These are phyloP conservation scores for Acanthurus tractus DNA, from an alignment of 2,797 vertebrate genomes.

Conservation along the genomic window DNA sequence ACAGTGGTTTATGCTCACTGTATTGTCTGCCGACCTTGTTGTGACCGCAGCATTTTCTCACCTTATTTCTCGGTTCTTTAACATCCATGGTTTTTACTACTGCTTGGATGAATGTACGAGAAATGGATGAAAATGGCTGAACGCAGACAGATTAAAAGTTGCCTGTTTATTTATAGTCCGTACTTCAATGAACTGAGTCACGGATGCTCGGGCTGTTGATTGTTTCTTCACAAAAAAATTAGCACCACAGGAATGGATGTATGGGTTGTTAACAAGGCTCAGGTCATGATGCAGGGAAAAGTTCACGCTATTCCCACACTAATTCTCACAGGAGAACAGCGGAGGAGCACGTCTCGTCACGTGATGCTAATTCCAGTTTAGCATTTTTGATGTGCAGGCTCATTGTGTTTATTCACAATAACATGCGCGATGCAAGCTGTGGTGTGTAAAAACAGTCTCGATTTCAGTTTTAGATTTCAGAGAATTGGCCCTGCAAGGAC, in stretches of 20 bases:
- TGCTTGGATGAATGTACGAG: neutral
- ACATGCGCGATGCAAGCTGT: constrained; percentile 17
- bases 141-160: constrained; percentile 16
- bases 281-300: constrained; percentile 37
- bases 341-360: constrained; percentile 12
- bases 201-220: constrained; percentile 36
- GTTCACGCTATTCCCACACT: constrained; percentile 64
- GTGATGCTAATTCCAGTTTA: constrained; percentile 51
- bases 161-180: constrained; percentile 49
- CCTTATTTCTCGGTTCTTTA: constrained; percentile 47
- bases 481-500: constrained; percentile 19
- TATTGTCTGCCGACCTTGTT: constrained; percentile 59
- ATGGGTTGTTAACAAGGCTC: constrained; percentile 37
- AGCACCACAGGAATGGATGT: constrained; percentile 28
- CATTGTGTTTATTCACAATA: constrained; percentile 51
- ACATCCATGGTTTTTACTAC: constrained; percentile 27
- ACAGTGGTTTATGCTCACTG: constrained; percentile 50
- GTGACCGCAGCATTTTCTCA: constrained; percentile 48
- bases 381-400: constrained; percentile 43
- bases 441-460: constrained; percentile 44
- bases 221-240: constrained; percentile 25
- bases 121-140: neutral
- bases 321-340: constrained; percentile 47
- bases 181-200: constrained; percentile 31
- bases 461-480: constrained; percentile 49